phyloP scores from a whole-genome alignment of 2,888 invertebrate species.

The Prionchulus punctatus region DNA sequence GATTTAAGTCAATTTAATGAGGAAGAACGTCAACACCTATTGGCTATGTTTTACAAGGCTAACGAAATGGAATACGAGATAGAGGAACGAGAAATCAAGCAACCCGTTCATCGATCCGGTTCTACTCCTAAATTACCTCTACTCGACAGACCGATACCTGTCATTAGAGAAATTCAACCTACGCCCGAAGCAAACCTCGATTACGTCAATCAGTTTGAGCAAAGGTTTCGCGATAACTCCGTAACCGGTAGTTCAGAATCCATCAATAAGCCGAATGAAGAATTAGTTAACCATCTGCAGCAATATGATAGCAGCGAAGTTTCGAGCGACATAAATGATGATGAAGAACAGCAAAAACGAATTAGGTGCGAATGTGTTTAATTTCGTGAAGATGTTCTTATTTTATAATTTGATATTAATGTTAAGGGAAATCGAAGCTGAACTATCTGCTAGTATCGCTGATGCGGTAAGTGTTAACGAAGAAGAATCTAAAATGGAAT shows the following conservation, averaged over 20 bases:
- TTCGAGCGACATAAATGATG: conserved; percentile 3
- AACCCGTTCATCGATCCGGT: neutral
- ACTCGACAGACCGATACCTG: neutral
- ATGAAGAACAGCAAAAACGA: conserved; percentile 9
- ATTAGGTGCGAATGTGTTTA: conserved; percentile 1
- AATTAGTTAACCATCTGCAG: no score
- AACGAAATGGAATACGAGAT: conserved; percentile 5
- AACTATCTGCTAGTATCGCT: neutral
- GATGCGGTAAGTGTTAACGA: neutral
- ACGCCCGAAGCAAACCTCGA: conserved; percentile 1
- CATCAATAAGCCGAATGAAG: neutral
- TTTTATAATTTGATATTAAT: neutral
- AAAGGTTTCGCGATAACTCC: neutral
- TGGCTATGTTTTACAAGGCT: conserved; percentile 12
- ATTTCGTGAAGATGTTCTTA: neutral
- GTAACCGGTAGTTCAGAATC: neutral
- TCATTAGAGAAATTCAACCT: conserved; percentile 7
- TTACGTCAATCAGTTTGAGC: neutral
- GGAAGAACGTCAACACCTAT: conserved; percentile 10
- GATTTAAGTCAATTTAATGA: conserved; percentile 11
- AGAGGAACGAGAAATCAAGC: neutral
- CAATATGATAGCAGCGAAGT: conserved; percentile 8
- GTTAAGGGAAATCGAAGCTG: conserved; percentile 12
- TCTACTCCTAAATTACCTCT: neutral
- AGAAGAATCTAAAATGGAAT: neutral